These are phyloP conservation scores for Engraulis encrasicolus DNA, from an alignment of 2,113 vertebrate genomes.

Conservation along the genomic window DNA sequence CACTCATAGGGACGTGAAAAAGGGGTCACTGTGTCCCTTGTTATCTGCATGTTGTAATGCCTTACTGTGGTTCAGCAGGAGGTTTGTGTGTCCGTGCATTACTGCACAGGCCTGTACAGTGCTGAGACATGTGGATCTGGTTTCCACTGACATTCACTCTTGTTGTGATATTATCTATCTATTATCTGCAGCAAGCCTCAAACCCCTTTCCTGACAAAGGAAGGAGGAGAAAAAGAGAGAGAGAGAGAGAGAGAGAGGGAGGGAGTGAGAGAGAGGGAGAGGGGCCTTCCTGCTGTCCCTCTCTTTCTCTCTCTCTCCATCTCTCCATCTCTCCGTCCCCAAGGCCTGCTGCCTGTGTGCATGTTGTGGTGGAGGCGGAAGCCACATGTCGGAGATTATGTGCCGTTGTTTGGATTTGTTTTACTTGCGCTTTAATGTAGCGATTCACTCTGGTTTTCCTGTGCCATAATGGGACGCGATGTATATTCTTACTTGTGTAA, in stretches of 20 bases:
- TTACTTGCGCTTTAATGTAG: not conserved
- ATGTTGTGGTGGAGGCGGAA: not conserved
- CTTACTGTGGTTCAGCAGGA: slow-evolving; percentile 39
- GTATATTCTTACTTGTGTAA: not conserved
- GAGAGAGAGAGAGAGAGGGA: not conserved
- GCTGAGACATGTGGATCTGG: slow-evolving; percentile 8
- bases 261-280: not conserved
- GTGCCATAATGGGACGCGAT: not conserved
- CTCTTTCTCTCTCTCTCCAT: too few relatives aligned
- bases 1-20: not conserved
- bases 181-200: not conserved
- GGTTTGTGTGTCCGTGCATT: too few relatives aligned
- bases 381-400: not conserved
- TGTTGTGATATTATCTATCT: slow-evolving; percentile 47
- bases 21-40: not conserved
- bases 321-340: too few relatives aligned
- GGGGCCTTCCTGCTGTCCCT: not conserved
- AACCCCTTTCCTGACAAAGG: slow-evolving; percentile 25
- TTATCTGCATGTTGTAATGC: slow-evolving; percentile 43
- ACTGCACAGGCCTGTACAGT: slow-evolving; percentile 34
- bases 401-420: not conserved
- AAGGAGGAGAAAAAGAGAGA: too few relatives aligned
- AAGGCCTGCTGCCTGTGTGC: not conserved
- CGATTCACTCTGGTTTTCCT: not conserved
- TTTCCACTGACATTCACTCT: slow-evolving; percentile 42